Conservation (phyloP, 2,113 vertebrate species). For the Austrofundulus limnaeus region DNA sequence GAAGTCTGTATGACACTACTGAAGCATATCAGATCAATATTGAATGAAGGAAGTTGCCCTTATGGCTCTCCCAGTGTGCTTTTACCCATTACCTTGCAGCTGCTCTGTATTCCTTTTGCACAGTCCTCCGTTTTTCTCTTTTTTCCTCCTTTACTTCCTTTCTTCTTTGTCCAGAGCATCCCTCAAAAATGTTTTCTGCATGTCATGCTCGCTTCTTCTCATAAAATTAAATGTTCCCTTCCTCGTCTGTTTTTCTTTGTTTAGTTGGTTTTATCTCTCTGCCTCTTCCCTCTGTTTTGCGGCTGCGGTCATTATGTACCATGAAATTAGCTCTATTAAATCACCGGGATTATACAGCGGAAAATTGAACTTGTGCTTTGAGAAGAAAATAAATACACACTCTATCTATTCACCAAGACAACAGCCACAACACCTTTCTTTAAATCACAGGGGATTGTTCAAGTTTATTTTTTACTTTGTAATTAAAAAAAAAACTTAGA, state of each 20-base stretch:
- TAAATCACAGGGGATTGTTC: background rate
- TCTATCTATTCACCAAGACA: conserved; percentile 5
- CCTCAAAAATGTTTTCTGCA: conserved; percentile 12
- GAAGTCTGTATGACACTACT: conserved; percentile 39
- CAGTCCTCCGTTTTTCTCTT: conserved; percentile 15
- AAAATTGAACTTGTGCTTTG: conserved; percentile 47
- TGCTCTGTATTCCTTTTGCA: conserved; percentile 36
- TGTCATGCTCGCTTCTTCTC: background rate
- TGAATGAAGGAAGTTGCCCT: conserved; percentile 54
- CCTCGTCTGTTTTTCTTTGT: conserved; percentile 18
- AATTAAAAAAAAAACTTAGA: background rate
- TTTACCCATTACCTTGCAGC: conserved; percentile 20
- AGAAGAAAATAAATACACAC: conserved; percentile 53
- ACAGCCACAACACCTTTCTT: background rate
- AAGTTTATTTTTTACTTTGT: background rate
- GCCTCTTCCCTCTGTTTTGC: conserved; percentile 10
- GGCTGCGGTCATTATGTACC: conserved; percentile 41
- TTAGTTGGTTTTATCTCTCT: conserved; percentile 14
- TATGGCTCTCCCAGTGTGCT: conserved; percentile 32
- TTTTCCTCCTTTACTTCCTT: conserved; percentile 7
- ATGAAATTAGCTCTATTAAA: conserved; percentile 59
- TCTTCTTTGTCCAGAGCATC: conserved; percentile 3
- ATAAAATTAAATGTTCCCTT: background rate
- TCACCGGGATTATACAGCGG: conserved; percentile 53
- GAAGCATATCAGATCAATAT: conserved; percentile 65